Evolutionary conservation across 1,140 invertebrate genomes (phyloP).

Genomic region (Sesamia nonagrioides): DNA sequence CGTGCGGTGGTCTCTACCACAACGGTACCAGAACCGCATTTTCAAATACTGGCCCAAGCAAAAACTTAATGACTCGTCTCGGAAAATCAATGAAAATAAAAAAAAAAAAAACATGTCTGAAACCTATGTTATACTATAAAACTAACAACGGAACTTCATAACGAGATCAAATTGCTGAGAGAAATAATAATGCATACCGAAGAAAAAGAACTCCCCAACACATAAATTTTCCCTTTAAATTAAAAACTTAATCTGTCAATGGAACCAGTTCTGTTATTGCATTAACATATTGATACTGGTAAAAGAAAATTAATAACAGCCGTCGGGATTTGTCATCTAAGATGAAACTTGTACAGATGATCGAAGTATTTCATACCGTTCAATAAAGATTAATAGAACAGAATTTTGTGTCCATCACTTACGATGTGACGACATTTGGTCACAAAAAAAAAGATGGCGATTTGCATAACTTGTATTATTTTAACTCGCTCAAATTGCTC

Average conservation of each 20-base stretch:
- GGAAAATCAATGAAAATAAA: slow-evolving; percentile 38
- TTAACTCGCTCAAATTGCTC: slow-evolving; percentile 34
- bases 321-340: slow-evolving; percentile 44
- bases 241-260: slow-evolving; percentile 50
- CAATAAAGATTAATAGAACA: slow-evolving; percentile 54
- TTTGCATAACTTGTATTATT: slow-evolving; percentile 53
- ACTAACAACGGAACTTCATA: slow-evolving; percentile 1
- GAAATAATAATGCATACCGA: neutral
- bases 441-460: slow-evolving; percentile 35
- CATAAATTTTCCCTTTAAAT: slow-evolving; percentile 29
- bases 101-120: slow-evolving; percentile 14
- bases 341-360: slow-evolving; percentile 53
- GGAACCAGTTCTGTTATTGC: slow-evolving; percentile 51
- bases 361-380: slow-evolving; percentile 53
- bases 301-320: slow-evolving; percentile 60
- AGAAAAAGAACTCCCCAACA: neutral
- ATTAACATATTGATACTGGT: slow-evolving; percentile 61
- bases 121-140: slow-evolving; percentile 38
- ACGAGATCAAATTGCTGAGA: neutral
- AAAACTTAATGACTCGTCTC: slow-evolving; percentile 59
- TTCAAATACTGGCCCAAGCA: slow-evolving; percentile 53
- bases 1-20: slow-evolving; percentile 48
- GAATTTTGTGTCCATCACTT: slow-evolving; percentile 50
- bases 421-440: slow-evolving; percentile 35
- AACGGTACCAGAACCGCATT: slow-evolving; percentile 62